phyloP scores from a whole-genome alignment of 2,113 vertebrate genomes.

The Chaetodon trifascialis region DNA sequence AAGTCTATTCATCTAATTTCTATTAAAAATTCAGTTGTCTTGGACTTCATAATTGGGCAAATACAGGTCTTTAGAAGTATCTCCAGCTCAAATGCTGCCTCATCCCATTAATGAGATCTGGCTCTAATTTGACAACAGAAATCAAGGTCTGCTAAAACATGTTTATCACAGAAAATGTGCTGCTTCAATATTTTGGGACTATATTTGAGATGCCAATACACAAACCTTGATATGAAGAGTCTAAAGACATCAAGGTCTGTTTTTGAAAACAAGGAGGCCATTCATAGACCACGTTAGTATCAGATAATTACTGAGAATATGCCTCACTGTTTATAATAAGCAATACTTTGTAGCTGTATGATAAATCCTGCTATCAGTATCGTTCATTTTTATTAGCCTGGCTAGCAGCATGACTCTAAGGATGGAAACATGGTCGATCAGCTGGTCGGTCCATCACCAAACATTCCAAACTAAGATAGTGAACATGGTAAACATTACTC shows the following conservation, averaged over 20 bases:
- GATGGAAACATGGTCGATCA: too few relatives aligned
- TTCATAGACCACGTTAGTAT: not conserved
- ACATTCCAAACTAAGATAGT: not conserved
- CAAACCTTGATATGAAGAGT: not conserved
- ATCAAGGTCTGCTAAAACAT: not conserved
- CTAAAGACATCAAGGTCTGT: not conserved
- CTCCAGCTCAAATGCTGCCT: not conserved
- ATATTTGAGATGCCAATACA: not conserved
- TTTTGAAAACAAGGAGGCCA: slow-evolving; percentile 1
- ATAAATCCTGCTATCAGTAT: too few relatives aligned
- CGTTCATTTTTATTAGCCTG: too few relatives aligned
- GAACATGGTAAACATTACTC: not conserved
- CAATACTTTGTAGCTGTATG: too few relatives aligned
- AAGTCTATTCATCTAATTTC: not conserved
- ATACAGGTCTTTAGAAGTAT: not conserved
- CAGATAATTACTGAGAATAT: too few relatives aligned
- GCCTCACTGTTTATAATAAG: not conserved
- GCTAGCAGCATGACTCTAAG: too few relatives aligned
- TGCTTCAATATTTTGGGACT: not conserved
- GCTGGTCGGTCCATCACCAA: not conserved
- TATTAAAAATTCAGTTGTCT: not conserved
- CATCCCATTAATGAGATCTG: not conserved
- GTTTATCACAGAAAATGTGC: not conserved
- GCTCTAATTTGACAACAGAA: not conserved
- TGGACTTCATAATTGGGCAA: slow-evolving; percentile 3